phyloP scores from a whole-genome alignment of 2,797 vertebrate genomes.

The Pseudochromis fuscus region DNA sequence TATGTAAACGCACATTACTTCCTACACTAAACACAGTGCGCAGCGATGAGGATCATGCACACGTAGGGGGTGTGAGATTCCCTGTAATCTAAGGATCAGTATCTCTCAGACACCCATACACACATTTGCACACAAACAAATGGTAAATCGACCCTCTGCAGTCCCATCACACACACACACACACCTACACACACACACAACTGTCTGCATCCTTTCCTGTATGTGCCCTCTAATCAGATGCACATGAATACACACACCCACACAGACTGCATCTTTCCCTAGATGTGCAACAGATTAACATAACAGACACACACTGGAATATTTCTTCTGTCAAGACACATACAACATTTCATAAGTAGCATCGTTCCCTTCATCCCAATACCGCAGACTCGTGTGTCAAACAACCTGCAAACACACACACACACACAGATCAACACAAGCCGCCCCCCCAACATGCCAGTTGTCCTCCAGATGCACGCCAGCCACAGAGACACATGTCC shows the following conservation, averaged over 20 bases:
- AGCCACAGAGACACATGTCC: conserved; percentile 63
- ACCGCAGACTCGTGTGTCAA: background rate
- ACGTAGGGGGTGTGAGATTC: conserved; percentile 16
- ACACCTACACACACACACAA: conserved; percentile 24
- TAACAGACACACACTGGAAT: conserved; percentile 29
- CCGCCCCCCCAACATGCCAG: conserved; percentile 44
- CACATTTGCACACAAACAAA: conserved; percentile 38
- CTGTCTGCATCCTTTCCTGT: conserved; percentile 44
- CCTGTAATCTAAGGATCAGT: conserved; percentile 57
- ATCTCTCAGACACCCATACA: conserved; percentile 10
- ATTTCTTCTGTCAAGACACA: conserved; percentile 34
- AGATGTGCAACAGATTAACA: conserved; percentile 51
- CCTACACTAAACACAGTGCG: conserved; percentile 40
- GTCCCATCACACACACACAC: conserved; percentile 13
- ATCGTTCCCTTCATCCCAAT: background rate
- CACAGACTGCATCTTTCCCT: conserved; percentile 31
- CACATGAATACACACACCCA: conserved; percentile 28
- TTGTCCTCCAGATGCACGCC: conserved; percentile 74
- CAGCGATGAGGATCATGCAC: conserved; percentile 36
- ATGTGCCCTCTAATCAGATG: conserved; percentile 56
- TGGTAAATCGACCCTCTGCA: conserved; percentile 14
- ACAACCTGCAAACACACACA: conserved; percentile 15
- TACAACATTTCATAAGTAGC: background rate
- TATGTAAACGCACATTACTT: conserved; percentile 60
- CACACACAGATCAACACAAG: too few relatives aligned